These are phyloP conservation scores for Zaprionus nigranus DNA, from an alignment of 1,140 invertebrate species.

Conservation along the genomic window DNA sequence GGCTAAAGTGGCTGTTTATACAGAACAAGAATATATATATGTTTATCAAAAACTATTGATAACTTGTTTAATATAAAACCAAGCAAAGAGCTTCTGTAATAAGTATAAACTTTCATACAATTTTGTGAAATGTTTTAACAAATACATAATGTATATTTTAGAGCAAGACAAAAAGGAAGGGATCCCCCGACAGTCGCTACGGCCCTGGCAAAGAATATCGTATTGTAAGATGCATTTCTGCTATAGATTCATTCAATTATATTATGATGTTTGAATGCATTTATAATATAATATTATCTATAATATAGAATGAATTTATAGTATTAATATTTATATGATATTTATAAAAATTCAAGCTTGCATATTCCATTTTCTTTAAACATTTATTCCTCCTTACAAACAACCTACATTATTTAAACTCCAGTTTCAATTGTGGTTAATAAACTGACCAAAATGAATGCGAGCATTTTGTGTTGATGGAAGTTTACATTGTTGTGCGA, in stretches of 20 bases:
- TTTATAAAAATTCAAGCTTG: not conserved
- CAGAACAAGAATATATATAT: too few species aligned
- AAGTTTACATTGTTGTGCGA: conserved; percentile 12
- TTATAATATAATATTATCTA: not conserved
- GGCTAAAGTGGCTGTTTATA: too few species aligned
- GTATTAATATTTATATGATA: not conserved
- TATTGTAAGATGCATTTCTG: too few species aligned
- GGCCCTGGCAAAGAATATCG: too few species aligned
- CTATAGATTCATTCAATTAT: not conserved
- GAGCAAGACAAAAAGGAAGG: too few species aligned
- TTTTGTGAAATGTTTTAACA: too few species aligned
- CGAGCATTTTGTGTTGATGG: conserved; percentile 1
- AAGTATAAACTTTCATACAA: too few species aligned
- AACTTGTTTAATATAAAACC: too few species aligned
- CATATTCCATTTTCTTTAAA: not conserved
- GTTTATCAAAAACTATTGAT: too few species aligned
- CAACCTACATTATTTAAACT: not conserved
- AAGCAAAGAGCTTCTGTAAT: too few species aligned
- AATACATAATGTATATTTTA: too few species aligned
- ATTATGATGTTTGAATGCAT: not conserved
- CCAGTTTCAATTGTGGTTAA: conserved; percentile 3
- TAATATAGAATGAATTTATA: not conserved
- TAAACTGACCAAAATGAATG: conserved; percentile 3
- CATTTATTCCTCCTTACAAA: not conserved
- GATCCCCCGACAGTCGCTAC: too few species aligned